phyloP scores from a whole-genome alignment of 2,797 vertebrate species.

The Brachymystax lenok region DNA sequence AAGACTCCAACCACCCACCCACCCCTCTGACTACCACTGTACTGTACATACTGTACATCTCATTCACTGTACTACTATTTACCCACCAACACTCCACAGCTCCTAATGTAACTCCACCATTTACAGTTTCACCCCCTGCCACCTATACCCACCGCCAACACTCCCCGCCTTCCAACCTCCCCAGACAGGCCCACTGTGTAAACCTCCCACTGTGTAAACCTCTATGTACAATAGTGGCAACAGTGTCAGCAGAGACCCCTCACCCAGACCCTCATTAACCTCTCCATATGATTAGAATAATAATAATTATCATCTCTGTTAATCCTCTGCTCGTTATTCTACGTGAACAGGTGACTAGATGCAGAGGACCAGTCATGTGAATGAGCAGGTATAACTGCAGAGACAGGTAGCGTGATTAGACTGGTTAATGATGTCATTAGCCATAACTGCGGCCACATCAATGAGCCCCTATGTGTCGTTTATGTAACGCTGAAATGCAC shows the following conservation, averaged over 20 bases:
- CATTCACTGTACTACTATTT: too few relatives aligned
- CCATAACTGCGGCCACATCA: constrained; percentile 63
- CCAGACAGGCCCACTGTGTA: not conserved
- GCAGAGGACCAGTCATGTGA: constrained; percentile 68
- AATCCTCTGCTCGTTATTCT: constrained; percentile 50
- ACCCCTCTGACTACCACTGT: not conserved
- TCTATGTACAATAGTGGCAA: not conserved
- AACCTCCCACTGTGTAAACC: not conserved
- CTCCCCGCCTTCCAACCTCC: not conserved
- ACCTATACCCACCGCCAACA: not conserved
- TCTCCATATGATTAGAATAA: constrained; percentile 54
- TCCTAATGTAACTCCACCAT: not conserved
- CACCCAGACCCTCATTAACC: constrained; percentile 48
- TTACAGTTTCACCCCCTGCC: not conserved
- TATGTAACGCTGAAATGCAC: constrained; percentile 30
- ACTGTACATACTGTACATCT: too few relatives aligned
- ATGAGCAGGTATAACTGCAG: constrained; percentile 58
- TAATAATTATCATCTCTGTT: constrained; percentile 35
- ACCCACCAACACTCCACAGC: constrained; percentile 1
- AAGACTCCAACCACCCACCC: constrained; percentile 8
- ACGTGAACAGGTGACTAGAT: constrained; percentile 51
- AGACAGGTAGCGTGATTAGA: constrained; percentile 60
- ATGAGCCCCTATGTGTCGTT: constrained; percentile 46
- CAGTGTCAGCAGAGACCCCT: not conserved
- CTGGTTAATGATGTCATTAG: constrained; percentile 73